Evolutionary conservation across 2,797 vertebrate genomes (phyloP), one percentile per base, ranked within the genome.

Genomic region (Erpetoichthys calabaricus): DNA sequence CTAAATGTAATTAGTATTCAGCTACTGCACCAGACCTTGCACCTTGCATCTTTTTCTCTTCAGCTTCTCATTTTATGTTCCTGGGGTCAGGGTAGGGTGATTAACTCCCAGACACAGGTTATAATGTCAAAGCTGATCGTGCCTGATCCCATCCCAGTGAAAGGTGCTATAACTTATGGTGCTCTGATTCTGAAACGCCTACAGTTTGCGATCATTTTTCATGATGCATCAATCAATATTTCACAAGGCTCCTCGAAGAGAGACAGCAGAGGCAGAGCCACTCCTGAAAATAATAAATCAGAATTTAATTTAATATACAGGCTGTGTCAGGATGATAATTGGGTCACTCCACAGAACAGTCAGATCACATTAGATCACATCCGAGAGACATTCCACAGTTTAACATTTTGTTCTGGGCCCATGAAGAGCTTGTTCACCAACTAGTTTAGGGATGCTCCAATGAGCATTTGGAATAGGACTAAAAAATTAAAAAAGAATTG

Each of bases 191-290:
- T 51, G 58, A 64, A 44, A 59, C 42, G 53, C 55, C 51, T 57
- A 56, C 56, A 59, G 59, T 67, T 70, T 68, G 64, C 65, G 58
- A 67, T 65, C 56, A 59, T 58, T 60, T n/a, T 56, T 56, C 25
- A 55, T 61, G 63, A 62, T 56, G 53, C 64, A 62, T 47, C 62
- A 58, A 51, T 70, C 55, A 59, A 68, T 68, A 62, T 68, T 68
- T 82, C 77, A 79, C 79, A 73, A 73, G 67, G 67, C 66, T 41
- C 62, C 53, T 6, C 6, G 9, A 47, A 47, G 46, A 47, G 46
- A 47, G 46, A 47, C 46, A 47, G 46, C 5, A 4, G 25, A 46
- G 57, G 8, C 4, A 41, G 49, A n/a, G 44, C 55, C 3, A 3
- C 57, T 61, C 44, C 55, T 60, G 5, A 44, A 42, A 54, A 7